A percentile compares a stretch with the other conserved stretches of the same genome.
Conservation (phyloP, 2,888 invertebrate genomes). For the Cosmia trapezina region DNA sequence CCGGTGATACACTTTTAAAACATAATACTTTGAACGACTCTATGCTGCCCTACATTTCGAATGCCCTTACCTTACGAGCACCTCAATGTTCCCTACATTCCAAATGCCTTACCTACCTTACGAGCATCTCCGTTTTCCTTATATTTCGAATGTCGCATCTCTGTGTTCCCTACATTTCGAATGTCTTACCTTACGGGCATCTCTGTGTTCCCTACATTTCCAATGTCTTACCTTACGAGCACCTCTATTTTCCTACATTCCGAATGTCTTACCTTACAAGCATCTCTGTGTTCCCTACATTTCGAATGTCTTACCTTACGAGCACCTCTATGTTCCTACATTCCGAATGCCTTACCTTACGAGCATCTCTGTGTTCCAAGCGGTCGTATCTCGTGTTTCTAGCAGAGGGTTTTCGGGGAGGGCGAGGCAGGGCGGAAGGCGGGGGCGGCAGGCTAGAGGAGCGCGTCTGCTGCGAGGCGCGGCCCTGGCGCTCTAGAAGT, state of each 20-base stretch:
- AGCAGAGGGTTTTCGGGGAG: constrained; percentile 91
- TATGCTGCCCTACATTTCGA: no score
- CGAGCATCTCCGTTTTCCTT: background rate
- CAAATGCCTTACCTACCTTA: background rate
- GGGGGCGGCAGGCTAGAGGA: constrained; percentile 92
- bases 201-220: background rate
- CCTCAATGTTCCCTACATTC: background rate
- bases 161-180: background rate
- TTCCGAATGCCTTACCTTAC: constrained; percentile 78
- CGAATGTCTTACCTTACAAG: background rate
- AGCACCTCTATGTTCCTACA: background rate
- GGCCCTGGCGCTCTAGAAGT: constrained; percentile 94
- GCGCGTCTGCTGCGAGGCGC: constrained; percentile 94
- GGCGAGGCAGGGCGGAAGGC: constrained; percentile 93
- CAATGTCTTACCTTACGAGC: background rate
- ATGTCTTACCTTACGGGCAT: background rate
- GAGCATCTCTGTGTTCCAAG: constrained; percentile 85
- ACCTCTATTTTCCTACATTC: background rate
- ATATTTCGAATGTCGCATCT: background rate
- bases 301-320: background rate
- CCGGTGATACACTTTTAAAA: no score
- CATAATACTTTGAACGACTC: no score
- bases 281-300: background rate
- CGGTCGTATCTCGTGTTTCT: constrained; percentile 92
- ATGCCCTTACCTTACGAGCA: no score